Conservation (phyloP, 2,113 vertebrate species). For the Triplophysa rosa region DNA sequence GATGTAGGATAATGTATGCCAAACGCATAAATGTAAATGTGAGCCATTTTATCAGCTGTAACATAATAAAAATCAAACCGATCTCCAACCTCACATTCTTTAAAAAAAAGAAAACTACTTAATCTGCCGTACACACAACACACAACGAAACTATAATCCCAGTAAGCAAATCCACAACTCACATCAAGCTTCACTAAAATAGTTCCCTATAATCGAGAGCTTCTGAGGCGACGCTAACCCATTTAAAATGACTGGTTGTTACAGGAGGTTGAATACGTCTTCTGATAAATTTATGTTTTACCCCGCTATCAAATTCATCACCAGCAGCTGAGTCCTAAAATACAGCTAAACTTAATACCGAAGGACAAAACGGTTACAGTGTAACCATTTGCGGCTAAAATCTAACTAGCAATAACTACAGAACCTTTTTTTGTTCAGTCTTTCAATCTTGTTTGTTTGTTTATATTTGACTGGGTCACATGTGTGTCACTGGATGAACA, state of each 20-base stretch:
- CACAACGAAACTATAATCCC: not conserved
- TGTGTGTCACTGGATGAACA: conserved; percentile 64
- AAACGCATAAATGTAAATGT: too few species aligned
- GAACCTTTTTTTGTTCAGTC: conserved; percentile 12
- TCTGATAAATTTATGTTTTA: conserved; percentile 19
- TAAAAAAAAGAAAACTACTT: too few species aligned
- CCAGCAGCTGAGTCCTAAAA: not conserved
- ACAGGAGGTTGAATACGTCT: conserved; percentile 23
- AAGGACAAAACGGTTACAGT: conserved; percentile 31
- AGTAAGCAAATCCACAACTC: not conserved
- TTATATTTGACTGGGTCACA: conserved; percentile 73
- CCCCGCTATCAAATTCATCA: conserved; percentile 29
- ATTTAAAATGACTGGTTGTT: conserved; percentile 34
- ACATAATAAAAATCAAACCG: too few species aligned
- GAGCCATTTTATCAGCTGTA: too few species aligned
- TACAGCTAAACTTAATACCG: conserved; percentile 9
- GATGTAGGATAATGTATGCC: too few species aligned
- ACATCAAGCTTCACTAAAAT: conserved; percentile 3
- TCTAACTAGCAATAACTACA: conserved; percentile 15
- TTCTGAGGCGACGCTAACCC: not conserved
- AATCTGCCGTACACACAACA: too few species aligned
- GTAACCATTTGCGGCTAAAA: conserved; percentile 10
- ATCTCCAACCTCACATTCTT: too few species aligned
- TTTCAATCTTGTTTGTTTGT: conserved; percentile 53
- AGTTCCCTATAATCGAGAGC: conserved; percentile 18